Evolutionary conservation across 2,113 vertebrate genomes (phyloP).

Genomic region (Mionectes macconnelli): DNA sequence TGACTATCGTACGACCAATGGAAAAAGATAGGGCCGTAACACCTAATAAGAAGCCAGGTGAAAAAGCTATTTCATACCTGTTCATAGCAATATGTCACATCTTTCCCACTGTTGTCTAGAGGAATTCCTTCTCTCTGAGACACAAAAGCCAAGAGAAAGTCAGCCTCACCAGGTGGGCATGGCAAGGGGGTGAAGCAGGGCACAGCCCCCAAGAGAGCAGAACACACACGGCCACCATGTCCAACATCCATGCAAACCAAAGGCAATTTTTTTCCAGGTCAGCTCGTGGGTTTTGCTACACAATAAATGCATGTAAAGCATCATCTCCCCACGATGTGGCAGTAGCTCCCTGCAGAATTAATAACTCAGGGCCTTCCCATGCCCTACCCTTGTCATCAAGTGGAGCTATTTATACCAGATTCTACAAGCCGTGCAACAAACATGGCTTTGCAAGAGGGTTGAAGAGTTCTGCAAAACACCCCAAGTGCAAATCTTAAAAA

Average conservation of each 20-base stretch:
- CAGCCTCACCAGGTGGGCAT: background rate
- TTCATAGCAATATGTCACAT: background rate
- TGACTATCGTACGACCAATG: background rate
- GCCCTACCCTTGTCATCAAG: accelerated
- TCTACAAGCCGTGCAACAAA: background rate
- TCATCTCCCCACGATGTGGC: conserved; percentile 1
- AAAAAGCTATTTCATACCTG: conserved; percentile 37
- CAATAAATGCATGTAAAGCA: background rate
- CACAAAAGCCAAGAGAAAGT: background rate
- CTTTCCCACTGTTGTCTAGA: background rate
- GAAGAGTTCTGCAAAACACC: background rate
- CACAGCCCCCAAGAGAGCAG: background rate
- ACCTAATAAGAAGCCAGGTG: conserved; percentile 52
- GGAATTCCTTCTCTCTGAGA: background rate
- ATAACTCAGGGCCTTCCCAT: background rate
- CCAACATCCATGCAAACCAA: background rate
- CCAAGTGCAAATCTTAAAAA: background rate
- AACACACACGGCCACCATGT: accelerated
- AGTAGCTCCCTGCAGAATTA: background rate
- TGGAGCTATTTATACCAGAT: background rate
- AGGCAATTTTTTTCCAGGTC: background rate
- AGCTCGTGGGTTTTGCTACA: background rate
- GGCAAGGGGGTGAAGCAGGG: background rate
- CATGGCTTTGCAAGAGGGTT: background rate
- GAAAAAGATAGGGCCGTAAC: conserved; percentile 40